Evolutionary conservation across 2,888 invertebrate species (phyloP), one percentile per base, ranked within the genome.

Genomic region (Drosophila anceps): DNA sequence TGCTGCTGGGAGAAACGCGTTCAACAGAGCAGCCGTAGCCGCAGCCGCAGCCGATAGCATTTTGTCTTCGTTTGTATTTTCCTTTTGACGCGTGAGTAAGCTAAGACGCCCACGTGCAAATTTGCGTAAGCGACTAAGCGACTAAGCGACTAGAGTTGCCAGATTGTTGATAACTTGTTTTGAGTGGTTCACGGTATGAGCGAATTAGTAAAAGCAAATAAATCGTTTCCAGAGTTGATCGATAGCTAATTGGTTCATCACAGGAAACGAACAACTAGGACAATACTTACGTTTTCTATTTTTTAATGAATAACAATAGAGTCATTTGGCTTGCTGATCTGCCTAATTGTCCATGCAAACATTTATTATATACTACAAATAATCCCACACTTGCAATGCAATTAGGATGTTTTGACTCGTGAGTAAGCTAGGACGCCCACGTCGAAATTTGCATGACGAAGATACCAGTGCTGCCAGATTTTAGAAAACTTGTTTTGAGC

Each of bases 41-140:
- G 24, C 35, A 50, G 50, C 12, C 43, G 43, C 44, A 8, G 72
- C 44, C 54, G 67, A 39, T 76, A 84, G 84, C 81, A 79, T 86
- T 87, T 89, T 90, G 90, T 89, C 87, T 90, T 81, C 85, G 85
- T 88, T 90, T 90, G 86, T 79, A 83, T 89, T 87, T 82, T 87
- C 81, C 82, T 85, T 85, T 85, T 89, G 90, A 85, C 88, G 90
- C 90, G 85, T 89, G 85, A 85, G 85, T 89, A 89, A 85, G 88
- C 88, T 74, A 71, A 73, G 79, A 90, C 90, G 91, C 90, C 90
- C 90, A 90, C 90, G 90, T 90, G 91, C 88, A 75, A 79, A 77
- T 91, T 89, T 88, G 90, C 86, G 85, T 88, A 90, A 86, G 80
- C 66, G 67, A 44, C 50, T 50, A 90, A 86, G 80, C 66, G 67